Percentiles rank a stretch among this genome's conserved stretches.
Evolutionary conservation across 2,113 vertebrate species (phyloP).

Genomic region (Gymnorhina tibicen): DNA sequence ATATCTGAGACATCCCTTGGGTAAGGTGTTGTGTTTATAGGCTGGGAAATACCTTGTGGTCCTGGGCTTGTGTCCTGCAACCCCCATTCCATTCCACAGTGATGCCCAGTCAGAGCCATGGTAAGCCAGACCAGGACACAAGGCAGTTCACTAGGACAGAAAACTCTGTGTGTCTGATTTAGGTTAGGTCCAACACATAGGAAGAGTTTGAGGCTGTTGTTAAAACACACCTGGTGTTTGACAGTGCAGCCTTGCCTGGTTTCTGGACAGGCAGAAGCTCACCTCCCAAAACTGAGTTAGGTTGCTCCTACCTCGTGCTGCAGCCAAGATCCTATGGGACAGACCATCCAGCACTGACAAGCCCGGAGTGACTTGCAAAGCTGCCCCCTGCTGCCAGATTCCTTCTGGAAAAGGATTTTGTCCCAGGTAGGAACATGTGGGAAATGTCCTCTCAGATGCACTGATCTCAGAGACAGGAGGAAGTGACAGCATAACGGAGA

Average conservation of each 20-base stretch:
- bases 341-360: neutral
- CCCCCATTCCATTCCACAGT: accelerated
- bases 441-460: accelerated
- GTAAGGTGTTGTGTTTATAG: neutral
- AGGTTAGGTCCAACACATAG: neutral
- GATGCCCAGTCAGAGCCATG: neutral
- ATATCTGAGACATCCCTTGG: neutral
- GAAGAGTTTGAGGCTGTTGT: neutral
- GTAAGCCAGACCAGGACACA: neutral
- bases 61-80: neutral
- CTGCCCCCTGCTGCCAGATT: neutral
- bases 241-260: accelerated
- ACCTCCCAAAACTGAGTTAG: neutral
- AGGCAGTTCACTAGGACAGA: neutral
- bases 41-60: neutral
- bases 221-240: neutral
- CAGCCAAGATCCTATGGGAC: accelerated
- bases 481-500: accelerated
- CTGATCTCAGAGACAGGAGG: neutral
- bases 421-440: neutral
- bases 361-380: neutral
- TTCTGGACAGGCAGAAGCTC: neutral
- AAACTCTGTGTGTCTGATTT: neutral
- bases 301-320: accelerated
- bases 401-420: neutral